phyloP scores from a whole-genome alignment of 2,888 invertebrate genomes.

The Zygaena filipendulae region DNA sequence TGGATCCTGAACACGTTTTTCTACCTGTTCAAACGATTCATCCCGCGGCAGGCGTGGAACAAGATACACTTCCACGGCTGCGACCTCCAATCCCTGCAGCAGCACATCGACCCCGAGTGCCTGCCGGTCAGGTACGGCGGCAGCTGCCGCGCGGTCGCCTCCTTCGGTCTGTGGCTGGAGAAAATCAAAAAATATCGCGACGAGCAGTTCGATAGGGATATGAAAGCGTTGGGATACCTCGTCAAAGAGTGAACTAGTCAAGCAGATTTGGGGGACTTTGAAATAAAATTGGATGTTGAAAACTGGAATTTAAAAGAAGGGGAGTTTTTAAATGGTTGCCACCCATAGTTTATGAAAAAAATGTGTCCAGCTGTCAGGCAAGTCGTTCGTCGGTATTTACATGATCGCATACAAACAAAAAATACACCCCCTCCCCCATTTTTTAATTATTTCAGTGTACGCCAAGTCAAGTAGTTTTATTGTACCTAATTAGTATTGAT shows the following conservation, averaged over 20 bases:
- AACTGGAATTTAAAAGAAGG: no score
- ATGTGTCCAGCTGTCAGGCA: no score
- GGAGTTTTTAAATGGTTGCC: no score
- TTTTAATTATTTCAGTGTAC: no score
- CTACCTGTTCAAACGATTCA: constrained; percentile 79
- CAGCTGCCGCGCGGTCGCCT: constrained; percentile 66
- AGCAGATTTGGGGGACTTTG: background rate
- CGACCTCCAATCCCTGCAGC: constrained; percentile 46
- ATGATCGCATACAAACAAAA: no score
- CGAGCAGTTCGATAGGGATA: constrained; percentile 68
- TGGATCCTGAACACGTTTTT: constrained; percentile 82
- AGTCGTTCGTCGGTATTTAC: no score
- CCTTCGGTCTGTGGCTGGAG: constrained; percentile 65
- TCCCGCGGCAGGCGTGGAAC: constrained; percentile 72
- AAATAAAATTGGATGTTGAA: background rate
- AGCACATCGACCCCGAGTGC: constrained; percentile 33
- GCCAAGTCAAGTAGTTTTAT: no score
- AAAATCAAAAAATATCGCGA: constrained; percentile 61
- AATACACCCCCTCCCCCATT: no score
- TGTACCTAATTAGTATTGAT: no score
- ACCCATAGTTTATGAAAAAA: no score
- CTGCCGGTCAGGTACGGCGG: constrained; percentile 46
- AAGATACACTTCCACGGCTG: constrained; percentile 47
- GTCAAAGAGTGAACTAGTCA: constrained; percentile 41
- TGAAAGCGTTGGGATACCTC: constrained; percentile 72